Base-by-base conservation (phyloP, 2,113 vertebrate genomes). In the Syngnathus scovelli region DNA sequence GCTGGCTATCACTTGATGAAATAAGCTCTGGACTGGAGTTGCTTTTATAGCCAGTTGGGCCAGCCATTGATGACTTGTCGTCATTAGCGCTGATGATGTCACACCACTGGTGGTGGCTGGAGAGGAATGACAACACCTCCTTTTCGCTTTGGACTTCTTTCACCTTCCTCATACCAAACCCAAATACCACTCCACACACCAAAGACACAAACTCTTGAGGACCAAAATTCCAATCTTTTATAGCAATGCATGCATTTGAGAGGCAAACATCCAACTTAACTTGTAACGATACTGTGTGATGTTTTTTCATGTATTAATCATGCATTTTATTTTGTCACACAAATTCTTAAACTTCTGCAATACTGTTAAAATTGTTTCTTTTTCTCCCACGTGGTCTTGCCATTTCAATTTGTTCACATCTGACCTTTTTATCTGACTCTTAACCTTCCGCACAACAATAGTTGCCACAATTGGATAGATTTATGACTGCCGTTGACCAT, bases 11-110 rank as follows among this genome's bases (percentile, higher is more conserved):
- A 77, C 74, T 33, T 87, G 84, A 65, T 76, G 79, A 44, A 11
- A 84, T 86, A 66, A 82, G 75, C 55, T 19, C 67, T 61, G 76
- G 72, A 68, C 72, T 75, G 72, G 59, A 37, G 63, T 65, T 43
- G 84, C 80, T 89, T 90, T 89, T 91, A 92, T 91, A 91, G 76
- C 69, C 65, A 7, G 54, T 0, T 58, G 75, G 37, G 64, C 76
- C 66, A 69, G 61, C 79, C 86, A 86, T 87, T 87, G 89, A 92
- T 88, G 88, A 88, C 85, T 78, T 78, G 78, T 69, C 78, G 81
- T 90, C 87, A 89, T 90, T 88, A 88, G 77, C 83, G 75, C 81
- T 70, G 81, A 83, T 90, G 87, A 88, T 89, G 88, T 90, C 88
- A 90, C 66, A 80, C 72, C 84, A 23, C 71, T 78, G 69, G 70